A percentile compares a stretch with the other conserved stretches of the same genome.
phyloP scores from a whole-genome alignment of 1,140 invertebrate genomes.

The Drosophila neocordata region DNA sequence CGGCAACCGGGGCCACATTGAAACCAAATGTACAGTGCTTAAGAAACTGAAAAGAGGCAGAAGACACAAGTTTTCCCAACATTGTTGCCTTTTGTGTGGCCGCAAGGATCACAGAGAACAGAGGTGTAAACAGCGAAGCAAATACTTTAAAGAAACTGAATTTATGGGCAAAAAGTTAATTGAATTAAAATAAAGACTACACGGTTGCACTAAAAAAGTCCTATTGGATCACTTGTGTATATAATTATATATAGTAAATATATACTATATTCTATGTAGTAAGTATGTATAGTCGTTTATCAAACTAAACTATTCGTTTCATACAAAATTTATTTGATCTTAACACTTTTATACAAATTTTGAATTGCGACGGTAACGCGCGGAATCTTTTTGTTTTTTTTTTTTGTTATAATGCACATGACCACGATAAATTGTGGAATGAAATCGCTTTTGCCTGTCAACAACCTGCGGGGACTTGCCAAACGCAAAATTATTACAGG shows the following conservation, averaged over 20 bases:
- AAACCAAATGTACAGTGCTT: slow-evolving; percentile 46
- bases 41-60: neutral
- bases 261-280: neutral
- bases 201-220: neutral
- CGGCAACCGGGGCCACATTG: slow-evolving; percentile 56
- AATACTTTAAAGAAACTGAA: slow-evolving; percentile 46
- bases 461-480: slow-evolving; percentile 15
- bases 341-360: slow-evolving; percentile 68
- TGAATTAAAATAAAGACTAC: slow-evolving; percentile 4
- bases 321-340: slow-evolving; percentile 70
- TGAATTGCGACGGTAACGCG: slow-evolving; percentile 47
- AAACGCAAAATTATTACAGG: neutral
- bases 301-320: slow-evolving; percentile 29
- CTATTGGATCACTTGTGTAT: too few relatives aligned
- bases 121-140: slow-evolving; percentile 31
- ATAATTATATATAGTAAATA: too few relatives aligned
- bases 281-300: neutral
- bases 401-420: slow-evolving; percentile 47
- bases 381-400: slow-evolving; percentile 26
- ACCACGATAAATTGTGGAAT: slow-evolving; percentile 79
- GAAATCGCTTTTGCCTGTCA: slow-evolving; percentile 36
- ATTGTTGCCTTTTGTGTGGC: slow-evolving; percentile 50
- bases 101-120: slow-evolving; percentile 42
- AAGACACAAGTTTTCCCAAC: neutral
- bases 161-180: slow-evolving; percentile 45